Conservation (phyloP, 2,113 vertebrate species). For the Raja brachyura region DNA sequence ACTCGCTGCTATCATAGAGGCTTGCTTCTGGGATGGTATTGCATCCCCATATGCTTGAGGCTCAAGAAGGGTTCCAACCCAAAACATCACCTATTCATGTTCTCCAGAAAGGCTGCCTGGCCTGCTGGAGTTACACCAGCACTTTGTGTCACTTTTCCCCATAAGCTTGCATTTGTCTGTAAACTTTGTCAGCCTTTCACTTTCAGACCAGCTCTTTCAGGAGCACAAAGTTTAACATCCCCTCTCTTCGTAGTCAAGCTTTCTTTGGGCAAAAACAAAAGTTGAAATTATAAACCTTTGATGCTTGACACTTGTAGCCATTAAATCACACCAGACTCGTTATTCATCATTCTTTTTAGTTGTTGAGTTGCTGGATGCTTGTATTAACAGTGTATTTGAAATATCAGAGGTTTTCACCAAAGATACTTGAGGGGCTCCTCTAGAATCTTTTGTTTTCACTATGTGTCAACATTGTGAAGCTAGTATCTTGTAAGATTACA, state of each 20-base stretch:
- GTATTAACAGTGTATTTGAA: neutral
- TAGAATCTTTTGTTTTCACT: no score
- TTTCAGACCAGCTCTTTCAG: neutral
- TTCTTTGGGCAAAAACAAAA: no score
- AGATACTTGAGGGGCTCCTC: no score
- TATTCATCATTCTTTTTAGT: neutral
- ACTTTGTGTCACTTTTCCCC: no score
- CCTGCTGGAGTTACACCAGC: no score
- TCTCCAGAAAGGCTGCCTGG: no score
- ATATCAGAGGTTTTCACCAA: neutral
- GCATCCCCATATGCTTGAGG: neutral
- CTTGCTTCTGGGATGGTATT: neutral
- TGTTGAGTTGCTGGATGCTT: neutral
- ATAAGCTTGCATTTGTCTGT: neutral
- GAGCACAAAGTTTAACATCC: neutral
- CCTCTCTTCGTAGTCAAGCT: neutral
- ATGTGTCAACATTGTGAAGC: neutral
- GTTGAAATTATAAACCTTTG: neutral
- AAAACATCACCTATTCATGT: no score
- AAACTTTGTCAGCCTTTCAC: neutral
- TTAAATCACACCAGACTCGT: neutral
- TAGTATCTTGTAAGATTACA: neutral
- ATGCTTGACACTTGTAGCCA: neutral
- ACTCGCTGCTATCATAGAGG: neutral
- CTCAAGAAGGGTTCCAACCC: no score